These are phyloP conservation scores for Verasper variegatus DNA, from an alignment of 2,113 vertebrate genomes.

Conservation along the genomic window DNA sequence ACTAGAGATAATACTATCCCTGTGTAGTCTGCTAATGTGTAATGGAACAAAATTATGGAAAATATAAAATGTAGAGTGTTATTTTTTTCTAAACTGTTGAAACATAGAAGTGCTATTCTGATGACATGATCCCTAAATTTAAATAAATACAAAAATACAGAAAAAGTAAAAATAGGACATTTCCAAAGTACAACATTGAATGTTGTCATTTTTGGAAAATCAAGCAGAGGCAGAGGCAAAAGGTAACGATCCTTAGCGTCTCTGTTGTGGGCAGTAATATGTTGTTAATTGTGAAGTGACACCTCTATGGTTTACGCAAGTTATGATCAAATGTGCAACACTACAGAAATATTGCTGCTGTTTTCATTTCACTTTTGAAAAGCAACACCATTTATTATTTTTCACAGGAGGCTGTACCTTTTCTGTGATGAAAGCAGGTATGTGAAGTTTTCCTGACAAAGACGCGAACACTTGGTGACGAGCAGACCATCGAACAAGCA, in stretches of 20 bases:
- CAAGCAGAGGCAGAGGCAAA: not conserved
- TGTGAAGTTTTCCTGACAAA: not conserved
- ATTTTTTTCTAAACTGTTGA: no score
- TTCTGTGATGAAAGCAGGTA: not conserved
- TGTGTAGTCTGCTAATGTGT: no score
- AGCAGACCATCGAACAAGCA: slow-evolving; percentile 51
- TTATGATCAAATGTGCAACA: not conserved
- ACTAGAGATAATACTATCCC: not conserved
- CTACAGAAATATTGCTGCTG: not conserved
- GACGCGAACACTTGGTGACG: slow-evolving; percentile 32
- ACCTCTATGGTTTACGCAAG: not conserved
- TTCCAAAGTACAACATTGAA: no score
- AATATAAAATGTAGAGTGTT: not conserved
- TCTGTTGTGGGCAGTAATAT: not conserved
- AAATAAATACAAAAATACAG: no score
- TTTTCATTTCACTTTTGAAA: slow-evolving; percentile 1
- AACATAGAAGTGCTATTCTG: no score
- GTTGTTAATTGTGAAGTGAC: not conserved
- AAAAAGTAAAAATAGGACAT: no score
- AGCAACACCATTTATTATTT: not conserved
- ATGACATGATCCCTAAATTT: no score
- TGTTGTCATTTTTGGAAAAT: not conserved
- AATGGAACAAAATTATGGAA: no score
- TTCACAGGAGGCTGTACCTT: slow-evolving; percentile 8
- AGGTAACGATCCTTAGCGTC: not conserved